A percentile compares a stretch with the other conserved stretches of the same genome.
Evolutionary conservation across 2,113 vertebrate species (phyloP).

Genomic region (Petaurus breviceps): DNA sequence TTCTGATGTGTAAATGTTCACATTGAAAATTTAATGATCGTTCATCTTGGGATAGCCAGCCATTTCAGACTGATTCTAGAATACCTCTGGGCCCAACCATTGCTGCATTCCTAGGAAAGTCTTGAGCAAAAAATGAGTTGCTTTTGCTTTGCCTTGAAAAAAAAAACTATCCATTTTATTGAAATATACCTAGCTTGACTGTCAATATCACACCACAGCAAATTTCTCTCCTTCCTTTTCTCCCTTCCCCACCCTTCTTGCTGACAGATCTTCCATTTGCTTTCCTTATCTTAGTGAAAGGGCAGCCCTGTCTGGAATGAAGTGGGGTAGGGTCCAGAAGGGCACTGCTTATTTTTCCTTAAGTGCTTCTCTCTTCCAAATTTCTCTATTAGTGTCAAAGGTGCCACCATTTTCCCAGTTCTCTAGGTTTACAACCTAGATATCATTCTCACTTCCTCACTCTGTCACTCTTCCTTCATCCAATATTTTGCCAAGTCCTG

Average conservation of each 20-base stretch:
- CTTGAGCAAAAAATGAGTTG: background rate
- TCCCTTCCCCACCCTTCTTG: background rate
- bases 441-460: too few relatives aligned
- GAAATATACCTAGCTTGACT: background rate
- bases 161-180: background rate
- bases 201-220: background rate
- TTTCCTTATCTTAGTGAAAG: background rate
- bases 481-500: background rate
- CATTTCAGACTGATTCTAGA: background rate
- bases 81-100: background rate
- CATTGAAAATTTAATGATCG: background rate
- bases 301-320: background rate
- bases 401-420: too few relatives aligned
- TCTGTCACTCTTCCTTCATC: background rate
- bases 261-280: background rate
- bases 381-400: background rate
- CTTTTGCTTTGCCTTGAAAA: background rate
- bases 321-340: background rate
- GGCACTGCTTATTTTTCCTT: too few relatives aligned
- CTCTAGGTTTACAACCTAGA: too few relatives aligned
- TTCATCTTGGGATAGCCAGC: background rate
- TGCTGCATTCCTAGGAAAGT: background rate
- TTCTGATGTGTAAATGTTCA: background rate
- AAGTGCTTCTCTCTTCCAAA: background rate
- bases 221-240: background rate